phyloP scores from a whole-genome alignment of 2,113 vertebrate genomes.

The Rhinolophus ferrumequinum region DNA sequence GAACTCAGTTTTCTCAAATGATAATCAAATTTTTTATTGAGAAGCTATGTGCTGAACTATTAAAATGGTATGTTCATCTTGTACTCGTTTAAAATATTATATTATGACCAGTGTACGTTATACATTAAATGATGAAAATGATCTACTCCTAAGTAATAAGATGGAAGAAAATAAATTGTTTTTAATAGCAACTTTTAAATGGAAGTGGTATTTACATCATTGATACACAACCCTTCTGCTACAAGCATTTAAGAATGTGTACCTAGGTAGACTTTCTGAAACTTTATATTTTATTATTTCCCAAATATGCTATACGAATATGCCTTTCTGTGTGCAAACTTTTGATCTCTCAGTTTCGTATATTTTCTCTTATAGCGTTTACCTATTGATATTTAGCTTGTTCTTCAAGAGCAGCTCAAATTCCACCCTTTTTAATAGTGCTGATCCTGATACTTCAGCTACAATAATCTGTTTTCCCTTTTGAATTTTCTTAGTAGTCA shows the following conservation, averaged over 20 bases:
- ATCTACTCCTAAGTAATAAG: neutral
- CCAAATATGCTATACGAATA: neutral
- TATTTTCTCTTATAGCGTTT: neutral
- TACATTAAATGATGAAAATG: neutral
- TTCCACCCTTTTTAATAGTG: neutral
- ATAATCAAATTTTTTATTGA: neutral
- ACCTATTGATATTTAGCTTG: neutral
- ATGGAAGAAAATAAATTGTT: neutral
- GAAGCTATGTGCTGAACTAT: neutral
- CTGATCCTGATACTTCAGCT: neutral
- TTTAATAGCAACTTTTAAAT: neutral
- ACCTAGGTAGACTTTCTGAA: neutral
- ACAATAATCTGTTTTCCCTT: neutral
- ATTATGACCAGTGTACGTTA: neutral
- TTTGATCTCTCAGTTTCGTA: neutral
- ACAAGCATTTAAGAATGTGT: neutral
- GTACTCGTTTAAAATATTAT: conserved; percentile 2
- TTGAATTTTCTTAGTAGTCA: neutral
- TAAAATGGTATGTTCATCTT: neutral
- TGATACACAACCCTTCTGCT: neutral
- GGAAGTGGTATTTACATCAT: neutral
- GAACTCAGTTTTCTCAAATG: neutral
- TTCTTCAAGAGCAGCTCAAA: neutral
- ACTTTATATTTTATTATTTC: neutral
- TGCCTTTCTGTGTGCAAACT: neutral